A percentile compares a stretch with the other conserved stretches of the same genome.
These are phyloP conservation scores for Thamnophis elegans DNA, from an alignment of 2,797 vertebrate genomes.

Conservation along the genomic window DNA sequence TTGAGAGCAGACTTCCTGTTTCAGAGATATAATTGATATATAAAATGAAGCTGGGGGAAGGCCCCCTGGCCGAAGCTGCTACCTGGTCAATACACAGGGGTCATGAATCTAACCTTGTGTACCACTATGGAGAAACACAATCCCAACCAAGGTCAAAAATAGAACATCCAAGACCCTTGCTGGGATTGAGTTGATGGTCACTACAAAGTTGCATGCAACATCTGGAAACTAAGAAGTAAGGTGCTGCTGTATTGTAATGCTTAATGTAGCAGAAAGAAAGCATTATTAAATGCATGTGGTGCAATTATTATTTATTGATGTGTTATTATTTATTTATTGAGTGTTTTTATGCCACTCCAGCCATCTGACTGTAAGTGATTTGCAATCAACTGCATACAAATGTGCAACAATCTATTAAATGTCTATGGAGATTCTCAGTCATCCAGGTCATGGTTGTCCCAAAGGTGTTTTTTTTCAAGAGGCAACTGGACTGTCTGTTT, in stretches of 20 bases:
- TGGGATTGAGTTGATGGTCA: not conserved
- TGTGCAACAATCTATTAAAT: not conserved
- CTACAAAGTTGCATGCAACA: not conserved
- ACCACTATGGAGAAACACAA: not conserved
- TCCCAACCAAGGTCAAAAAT: not conserved
- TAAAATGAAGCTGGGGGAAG: not conserved
- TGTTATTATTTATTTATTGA: too few relatives aligned
- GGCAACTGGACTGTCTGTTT: too few relatives aligned
- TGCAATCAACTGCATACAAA: not conserved
- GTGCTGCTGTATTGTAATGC: not conserved
- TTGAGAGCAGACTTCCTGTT: not conserved
- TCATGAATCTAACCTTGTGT: not conserved
- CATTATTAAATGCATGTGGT: not conserved
- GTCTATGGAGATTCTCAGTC: too few relatives aligned
- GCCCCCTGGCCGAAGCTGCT: not conserved
- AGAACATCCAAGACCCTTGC: not conserved
- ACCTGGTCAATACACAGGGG: not conserved
- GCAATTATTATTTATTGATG: not conserved
- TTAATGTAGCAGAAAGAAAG: not conserved
- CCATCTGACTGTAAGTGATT: not conserved
- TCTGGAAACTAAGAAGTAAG: not conserved
- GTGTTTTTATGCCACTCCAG: not conserved
- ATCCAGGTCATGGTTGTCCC: too few relatives aligned
- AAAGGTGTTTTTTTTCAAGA: too few relatives aligned
- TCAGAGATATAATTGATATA: not conserved